Evolutionary conservation across 2,888 invertebrate genomes (phyloP).

Genomic region (Steinernema scapterisci): DNA sequence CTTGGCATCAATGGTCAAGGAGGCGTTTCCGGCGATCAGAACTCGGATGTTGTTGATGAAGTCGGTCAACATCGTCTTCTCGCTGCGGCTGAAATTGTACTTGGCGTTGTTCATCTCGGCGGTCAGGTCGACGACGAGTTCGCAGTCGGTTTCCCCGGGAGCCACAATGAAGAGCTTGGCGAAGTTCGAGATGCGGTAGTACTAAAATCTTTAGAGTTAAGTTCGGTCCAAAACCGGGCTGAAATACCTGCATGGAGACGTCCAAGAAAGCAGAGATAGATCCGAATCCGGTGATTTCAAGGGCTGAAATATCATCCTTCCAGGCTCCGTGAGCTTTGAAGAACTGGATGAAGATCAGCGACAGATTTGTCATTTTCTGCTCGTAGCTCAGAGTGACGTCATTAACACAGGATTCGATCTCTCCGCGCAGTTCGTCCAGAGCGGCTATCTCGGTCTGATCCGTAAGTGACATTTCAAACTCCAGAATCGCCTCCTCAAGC

Average conservation of each 20-base stretch:
- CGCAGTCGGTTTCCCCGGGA: not conserved
- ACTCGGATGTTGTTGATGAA: constrained; percentile 8
- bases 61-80: not conserved
- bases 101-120: constrained; percentile 16
- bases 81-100: not conserved
- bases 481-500: not conserved
- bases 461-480: not conserved
- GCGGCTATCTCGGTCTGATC: not conserved
- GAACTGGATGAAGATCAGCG: not conserved
- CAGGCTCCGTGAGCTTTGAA: not conserved
- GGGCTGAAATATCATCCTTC: not conserved
- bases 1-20: not conserved
- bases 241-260: not conserved
- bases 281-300: not conserved
- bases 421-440: not conserved
- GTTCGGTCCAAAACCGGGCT: too few species aligned
- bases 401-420: not conserved
- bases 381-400: not conserved
- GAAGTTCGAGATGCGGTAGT: not conserved
- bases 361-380: not conserved
- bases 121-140: constrained; percentile 4
- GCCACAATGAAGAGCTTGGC: not conserved
- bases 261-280: not conserved
- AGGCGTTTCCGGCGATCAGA: not conserved
- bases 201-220: not conserved